Evolutionary conservation across 1,140 invertebrate species (phyloP).

Genomic region (Panagrolaimus sp.): DNA sequence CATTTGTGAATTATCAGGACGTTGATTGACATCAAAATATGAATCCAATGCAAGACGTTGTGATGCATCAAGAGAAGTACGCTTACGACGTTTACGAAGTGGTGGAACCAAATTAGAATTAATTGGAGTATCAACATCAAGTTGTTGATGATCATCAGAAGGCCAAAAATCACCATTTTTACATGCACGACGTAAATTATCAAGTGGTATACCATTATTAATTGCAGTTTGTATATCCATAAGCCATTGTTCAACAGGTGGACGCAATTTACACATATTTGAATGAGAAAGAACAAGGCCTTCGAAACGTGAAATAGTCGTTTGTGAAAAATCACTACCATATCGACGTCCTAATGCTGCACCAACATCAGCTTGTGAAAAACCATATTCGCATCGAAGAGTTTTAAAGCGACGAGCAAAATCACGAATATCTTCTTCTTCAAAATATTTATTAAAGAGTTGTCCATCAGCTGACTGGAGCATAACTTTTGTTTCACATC

Average conservation of each 20-base stretch:
- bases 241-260: conserved; percentile 87
- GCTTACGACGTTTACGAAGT: conserved; percentile 9
- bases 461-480: conserved; percentile 1
- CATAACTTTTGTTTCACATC: conserved; percentile 5
- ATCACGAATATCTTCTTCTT: conserved; percentile 56
- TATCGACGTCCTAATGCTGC: conserved; percentile 95
- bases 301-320: conserved; percentile 92
- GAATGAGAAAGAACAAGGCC: conserved; percentile 93
- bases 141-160: not conserved
- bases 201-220: conserved; percentile 28
- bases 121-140: not conserved
- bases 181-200: not conserved
- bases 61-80: conserved; percentile 9
- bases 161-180: conserved; percentile 2
- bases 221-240: conserved; percentile 86
- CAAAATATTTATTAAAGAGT: conserved; percentile 4
- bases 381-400: conserved; percentile 83
- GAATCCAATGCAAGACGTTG: conserved; percentile 11
- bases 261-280: conserved; percentile 97
- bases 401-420: conserved; percentile 94
- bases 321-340: conserved; percentile 95
- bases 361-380: conserved; percentile 66
- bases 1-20: conserved; percentile 16
- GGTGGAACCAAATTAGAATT: not conserved
- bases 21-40: conserved; percentile 13